Percentiles rank a stretch among this genome's conserved stretches.
Conservation (phyloP, 2,888 invertebrate species). For the Sphaerophoria rueppellii region DNA sequence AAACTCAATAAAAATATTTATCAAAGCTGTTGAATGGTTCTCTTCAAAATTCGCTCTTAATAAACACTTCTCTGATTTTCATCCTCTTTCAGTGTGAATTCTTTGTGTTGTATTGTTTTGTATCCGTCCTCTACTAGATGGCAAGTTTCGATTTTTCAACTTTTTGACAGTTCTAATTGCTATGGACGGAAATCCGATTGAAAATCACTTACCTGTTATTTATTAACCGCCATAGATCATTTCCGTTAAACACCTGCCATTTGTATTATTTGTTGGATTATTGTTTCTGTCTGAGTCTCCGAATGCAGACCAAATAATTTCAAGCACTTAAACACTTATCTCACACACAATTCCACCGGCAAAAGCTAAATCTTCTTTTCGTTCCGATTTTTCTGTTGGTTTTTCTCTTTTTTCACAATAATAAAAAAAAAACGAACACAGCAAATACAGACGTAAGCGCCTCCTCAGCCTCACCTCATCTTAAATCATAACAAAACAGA, state of each 20-base stretch:
- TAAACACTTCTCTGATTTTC: slow-evolving; percentile 17
- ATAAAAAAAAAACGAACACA: slow-evolving; percentile 28
- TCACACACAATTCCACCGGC: slow-evolving; percentile 62
- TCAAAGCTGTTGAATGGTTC: slow-evolving; percentile 61
- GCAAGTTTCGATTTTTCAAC: slow-evolving; percentile 70
- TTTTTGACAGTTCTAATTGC: slow-evolving; percentile 44
- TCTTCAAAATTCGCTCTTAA: slow-evolving; percentile 63
- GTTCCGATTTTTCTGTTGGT: slow-evolving; percentile 32
- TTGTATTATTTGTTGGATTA: slow-evolving; percentile 1
- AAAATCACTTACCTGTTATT: slow-evolving; percentile 17
- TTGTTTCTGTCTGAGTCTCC: not conserved
- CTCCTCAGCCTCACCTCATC: not conserved
- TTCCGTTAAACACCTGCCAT: not conserved
- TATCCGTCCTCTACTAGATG: slow-evolving; percentile 3
- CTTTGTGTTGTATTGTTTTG: not conserved
- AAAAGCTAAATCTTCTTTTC: slow-evolving; percentile 33
- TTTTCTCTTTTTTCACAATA: slow-evolving; percentile 23
- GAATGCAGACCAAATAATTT: not conserved
- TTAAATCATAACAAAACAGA: slow-evolving; percentile 23
- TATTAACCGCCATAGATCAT: not conserved
- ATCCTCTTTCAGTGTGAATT: not conserved
- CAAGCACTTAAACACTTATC: slow-evolving; percentile 49
- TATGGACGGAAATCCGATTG: slow-evolving; percentile 8
- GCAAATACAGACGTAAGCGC: not conserved
- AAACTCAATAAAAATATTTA: slow-evolving; percentile 44